Percentiles rank a stretch among this genome's conserved stretches.
phyloP scores from a whole-genome alignment of 2,797 vertebrate species.

The Periparus ater region DNA sequence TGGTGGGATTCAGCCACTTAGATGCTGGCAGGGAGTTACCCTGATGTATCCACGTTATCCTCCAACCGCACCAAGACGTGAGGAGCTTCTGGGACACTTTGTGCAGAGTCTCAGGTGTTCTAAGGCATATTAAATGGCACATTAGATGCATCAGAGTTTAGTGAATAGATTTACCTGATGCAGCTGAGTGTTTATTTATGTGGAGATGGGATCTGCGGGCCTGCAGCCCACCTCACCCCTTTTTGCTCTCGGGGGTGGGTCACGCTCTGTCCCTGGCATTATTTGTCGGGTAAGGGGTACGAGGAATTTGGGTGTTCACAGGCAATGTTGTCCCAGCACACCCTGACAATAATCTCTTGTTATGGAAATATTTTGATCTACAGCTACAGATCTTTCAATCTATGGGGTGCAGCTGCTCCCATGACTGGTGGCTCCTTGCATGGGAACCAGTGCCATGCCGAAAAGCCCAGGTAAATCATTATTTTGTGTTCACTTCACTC shows the following conservation, averaged over 20 bases:
- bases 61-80: accelerated
- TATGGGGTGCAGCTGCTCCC: neutral
- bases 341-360: neutral
- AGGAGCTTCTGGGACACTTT: neutral
- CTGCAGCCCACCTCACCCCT: neutral
- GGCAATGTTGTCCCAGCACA: neutral
- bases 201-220: neutral
- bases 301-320: neutral
- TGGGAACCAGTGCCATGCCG: neutral
- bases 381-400: neutral
- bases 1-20: slow-evolving; percentile 5
- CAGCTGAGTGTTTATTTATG: neutral
- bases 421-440: neutral
- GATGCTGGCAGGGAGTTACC: neutral
- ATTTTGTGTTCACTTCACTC: neutral
- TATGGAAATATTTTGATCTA: neutral
- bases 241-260: neutral
- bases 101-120: neutral
- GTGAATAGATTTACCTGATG: neutral
- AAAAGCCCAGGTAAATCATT: neutral
- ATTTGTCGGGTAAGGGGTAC: neutral
- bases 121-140: neutral
- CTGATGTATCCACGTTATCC: neutral
- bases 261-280: accelerated
- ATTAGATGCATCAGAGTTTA: neutral